Evolutionary conservation across 2,797 vertebrate genomes (phyloP), one percentile per base, ranked within the genome.

Genomic region (Gymnodraco acuticeps): DNA sequence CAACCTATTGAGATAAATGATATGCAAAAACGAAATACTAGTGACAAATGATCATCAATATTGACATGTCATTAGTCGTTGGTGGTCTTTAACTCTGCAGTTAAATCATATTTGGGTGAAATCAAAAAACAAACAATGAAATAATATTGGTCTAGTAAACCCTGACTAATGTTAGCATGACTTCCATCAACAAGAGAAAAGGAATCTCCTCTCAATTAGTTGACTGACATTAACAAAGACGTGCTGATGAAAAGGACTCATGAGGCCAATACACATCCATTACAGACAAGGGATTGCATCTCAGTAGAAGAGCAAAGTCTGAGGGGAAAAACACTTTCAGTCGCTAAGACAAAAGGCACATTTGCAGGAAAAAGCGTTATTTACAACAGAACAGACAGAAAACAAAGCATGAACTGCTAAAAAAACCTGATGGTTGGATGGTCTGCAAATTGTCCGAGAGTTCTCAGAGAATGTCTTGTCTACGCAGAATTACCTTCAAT

Each of bases 241-340:
- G 46, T 42, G 47, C 23, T 58, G 14, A 10, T 73, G 54, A 74
- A 77, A 78, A 58, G 55, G 75, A 67, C 55, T 70, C 56, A 31
- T 12, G 23, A 38, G 62, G 78, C 70, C 81, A 87, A 84, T 87
- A 82, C 59, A 50, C 85, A 80, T 84, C 71, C 46, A 59, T 70
- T 69, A 9, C 69, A 60, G 13, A 66, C 46, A 38, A 68, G 16
- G n/a, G 60, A 27, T 52, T 52, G 59, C 62, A 59, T 75, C 62
- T 67, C 51, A 70, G 64, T 60, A 5, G 46, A 2, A 31, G 42
- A 69, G 64, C 58, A 77, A 63, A 75, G 31, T 45, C 58, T 14
- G 20, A 0, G 7, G 14, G 33, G 33, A 47, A 72, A 27, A 48
- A 52, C 42, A n/a, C 62, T 72, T 61, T 68, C 14, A 48, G 52